Conservation (phyloP, 2,797 vertebrate species). For the Danio jaintianensis region DNA sequence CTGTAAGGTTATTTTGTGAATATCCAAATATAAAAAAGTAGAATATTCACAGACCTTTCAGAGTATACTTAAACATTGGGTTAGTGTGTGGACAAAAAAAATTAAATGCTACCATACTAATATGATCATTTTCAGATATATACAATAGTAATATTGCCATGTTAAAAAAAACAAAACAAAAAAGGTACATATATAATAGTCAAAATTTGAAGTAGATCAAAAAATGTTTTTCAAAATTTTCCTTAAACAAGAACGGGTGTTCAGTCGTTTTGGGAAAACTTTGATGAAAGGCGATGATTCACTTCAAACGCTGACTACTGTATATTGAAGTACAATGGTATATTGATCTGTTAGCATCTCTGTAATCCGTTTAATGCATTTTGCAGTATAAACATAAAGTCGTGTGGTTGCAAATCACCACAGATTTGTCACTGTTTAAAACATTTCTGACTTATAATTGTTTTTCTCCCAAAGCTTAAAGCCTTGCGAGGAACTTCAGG, state of each 20-base stretch:
- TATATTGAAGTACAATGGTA: too few species aligned
- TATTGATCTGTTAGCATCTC: background rate
- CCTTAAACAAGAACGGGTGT: too few species aligned
- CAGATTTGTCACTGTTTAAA: background rate
- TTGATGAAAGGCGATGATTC: too few species aligned
- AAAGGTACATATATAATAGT: too few species aligned
- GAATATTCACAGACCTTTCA: background rate
- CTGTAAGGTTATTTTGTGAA: background rate
- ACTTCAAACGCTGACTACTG: background rate
- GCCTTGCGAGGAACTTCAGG: conserved; percentile 43
- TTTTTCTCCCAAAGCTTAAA: conserved; percentile 33
- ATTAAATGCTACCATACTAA: background rate
- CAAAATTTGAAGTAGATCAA: background rate
- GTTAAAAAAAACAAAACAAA: too few species aligned
- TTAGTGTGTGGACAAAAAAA: background rate
- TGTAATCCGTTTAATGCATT: background rate
- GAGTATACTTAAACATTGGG: background rate
- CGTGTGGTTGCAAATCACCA: background rate
- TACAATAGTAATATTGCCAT: background rate
- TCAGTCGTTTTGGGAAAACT: too few species aligned
- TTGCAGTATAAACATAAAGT: background rate
- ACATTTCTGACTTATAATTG: background rate
- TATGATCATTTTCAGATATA: background rate
- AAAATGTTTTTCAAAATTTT: too few species aligned
- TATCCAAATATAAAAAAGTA: background rate